Evolutionary conservation across 1,140 invertebrate species (phyloP), one percentile per base, ranked within the genome.

Genomic region (Ips typographus): DNA sequence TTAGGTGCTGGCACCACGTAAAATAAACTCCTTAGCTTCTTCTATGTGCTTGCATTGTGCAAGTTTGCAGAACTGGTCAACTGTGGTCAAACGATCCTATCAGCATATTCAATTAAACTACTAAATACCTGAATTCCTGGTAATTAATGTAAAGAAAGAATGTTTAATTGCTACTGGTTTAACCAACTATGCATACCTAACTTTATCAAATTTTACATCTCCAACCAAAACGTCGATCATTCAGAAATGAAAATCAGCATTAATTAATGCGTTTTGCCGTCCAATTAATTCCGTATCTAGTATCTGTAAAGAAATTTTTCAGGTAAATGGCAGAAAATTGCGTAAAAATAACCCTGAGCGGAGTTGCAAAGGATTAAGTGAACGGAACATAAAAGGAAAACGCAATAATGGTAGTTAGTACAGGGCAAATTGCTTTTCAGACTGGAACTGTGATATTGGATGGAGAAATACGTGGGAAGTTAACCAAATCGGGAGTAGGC

Each of bases 311-410:
- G 53, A 7, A 38, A 37, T 38, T 49, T 49, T 49, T 22, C 22
- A 49, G 1, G 7, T 22, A 49, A 49, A 40, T 36, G 22, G 37
- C 7, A 56, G 53, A n/a, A 56, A 56, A 56, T 56, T 56, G 53
- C 53, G 53, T 56, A 56, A 56, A 56, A 56, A 38, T 56, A 56
- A 56, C 53, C 53, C 53, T 56, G 53, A 56, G n/a, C 3, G 38
- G 7, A 22, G 22, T 22, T 22, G 22, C 22, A 22, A 22, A 7
- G 53, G 53, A 56, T 38, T 37, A n/a, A 56, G 53, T 56, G 53
- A 56, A 56, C 53, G 53, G 22, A 40, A 56, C 39, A 56, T 1
- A 7, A 7, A 49, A 49, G 7, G 7, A 49, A 49, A 8, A 49
- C 47, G 47, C 22, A 49, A 49, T 49, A 1, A 49, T 55, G 53